These are phyloP conservation scores for Drosophila nr. medialis DNA, from an alignment of 2,888 invertebrate species.

Conservation along the genomic window DNA sequence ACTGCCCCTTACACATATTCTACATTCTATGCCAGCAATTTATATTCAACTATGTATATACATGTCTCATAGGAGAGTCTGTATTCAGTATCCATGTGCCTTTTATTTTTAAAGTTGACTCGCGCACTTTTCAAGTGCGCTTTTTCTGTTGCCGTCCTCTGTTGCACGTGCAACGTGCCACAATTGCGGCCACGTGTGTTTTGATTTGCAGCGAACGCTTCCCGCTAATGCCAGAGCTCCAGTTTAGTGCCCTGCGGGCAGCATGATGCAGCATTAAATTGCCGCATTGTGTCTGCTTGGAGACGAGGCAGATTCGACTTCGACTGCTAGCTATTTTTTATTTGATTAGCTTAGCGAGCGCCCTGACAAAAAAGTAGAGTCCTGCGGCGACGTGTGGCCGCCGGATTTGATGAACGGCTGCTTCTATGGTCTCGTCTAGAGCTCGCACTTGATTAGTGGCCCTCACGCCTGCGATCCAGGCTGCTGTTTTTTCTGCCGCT, in stretches of 20 bases:
- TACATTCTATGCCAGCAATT: constrained; percentile 45
- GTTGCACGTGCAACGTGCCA: constrained; percentile 81
- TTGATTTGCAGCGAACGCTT: constrained; percentile 84
- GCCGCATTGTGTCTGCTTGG: constrained; percentile 81
- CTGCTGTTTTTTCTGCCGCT: constrained; percentile 36
- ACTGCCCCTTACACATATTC: constrained; percentile 5
- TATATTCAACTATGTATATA: constrained; percentile 38
- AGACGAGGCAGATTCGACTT: constrained; percentile 52
- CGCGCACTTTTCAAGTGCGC: constrained; percentile 67
- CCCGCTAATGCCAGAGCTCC: constrained; percentile 44
- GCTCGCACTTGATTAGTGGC: constrained; percentile 74
- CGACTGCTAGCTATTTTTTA: constrained; percentile 61
- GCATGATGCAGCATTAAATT: constrained; percentile 84
- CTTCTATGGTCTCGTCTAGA: constrained; percentile 6
- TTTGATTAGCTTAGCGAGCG: constrained; percentile 76
- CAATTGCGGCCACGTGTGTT: constrained; percentile 85
- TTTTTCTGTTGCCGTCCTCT: constrained; percentile 55
- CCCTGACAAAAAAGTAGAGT: constrained; percentile 48
- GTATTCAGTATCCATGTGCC: constrained; percentile 1
- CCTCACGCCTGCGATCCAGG: constrained; percentile 38
- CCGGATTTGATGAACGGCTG: constrained; percentile 79
- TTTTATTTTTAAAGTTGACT: constrained; percentile 62
- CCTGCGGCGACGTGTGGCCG: constrained; percentile 80
- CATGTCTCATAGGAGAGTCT: constrained; percentile 10
- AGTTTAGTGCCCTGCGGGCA: constrained; percentile 66